phyloP scores from a whole-genome alignment of 2,888 invertebrate genomes.

The Ceraclea dissimilis region DNA sequence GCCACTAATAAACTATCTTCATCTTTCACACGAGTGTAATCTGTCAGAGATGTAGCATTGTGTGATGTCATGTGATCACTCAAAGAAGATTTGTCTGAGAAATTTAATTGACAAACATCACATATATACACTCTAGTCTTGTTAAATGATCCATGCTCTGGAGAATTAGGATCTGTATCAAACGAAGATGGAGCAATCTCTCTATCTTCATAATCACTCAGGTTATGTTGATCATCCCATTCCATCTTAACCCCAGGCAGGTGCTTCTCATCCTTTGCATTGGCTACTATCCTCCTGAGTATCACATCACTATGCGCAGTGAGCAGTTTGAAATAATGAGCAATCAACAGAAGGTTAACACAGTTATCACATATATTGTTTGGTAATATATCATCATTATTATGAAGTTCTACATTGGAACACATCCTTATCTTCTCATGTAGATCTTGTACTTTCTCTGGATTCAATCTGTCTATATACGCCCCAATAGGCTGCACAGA shows the following conservation, averaged over 20 bases:
- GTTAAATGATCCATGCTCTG: not conserved
- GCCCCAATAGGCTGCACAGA: not conserved
- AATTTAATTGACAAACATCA: too few species aligned
- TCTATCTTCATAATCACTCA: not conserved
- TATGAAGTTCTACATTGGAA: not conserved
- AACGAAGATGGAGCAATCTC: not conserved
- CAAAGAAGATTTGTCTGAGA: too few species aligned
- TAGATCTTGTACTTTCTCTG: not conserved
- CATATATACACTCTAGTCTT: too few species aligned
- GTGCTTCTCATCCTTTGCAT: not conserved
- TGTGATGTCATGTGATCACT: too few species aligned
- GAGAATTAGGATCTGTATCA: not conserved
- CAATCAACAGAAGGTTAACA: not conserved
- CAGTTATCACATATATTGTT: not conserved
- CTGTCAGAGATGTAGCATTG: too few species aligned
- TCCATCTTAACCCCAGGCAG: not conserved
- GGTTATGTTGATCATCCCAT: not conserved
- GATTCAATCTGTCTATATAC: not conserved
- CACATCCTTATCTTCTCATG: not conserved
- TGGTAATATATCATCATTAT: not conserved
- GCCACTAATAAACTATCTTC: too few species aligned
- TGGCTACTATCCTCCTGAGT: not conserved
- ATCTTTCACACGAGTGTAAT: too few species aligned
- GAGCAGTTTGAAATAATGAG: not conserved
- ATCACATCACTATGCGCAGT: not conserved